These are phyloP conservation scores for Philhelius pedissequus DNA, from an alignment of 2,888 invertebrate genomes.

Conservation along the genomic window DNA sequence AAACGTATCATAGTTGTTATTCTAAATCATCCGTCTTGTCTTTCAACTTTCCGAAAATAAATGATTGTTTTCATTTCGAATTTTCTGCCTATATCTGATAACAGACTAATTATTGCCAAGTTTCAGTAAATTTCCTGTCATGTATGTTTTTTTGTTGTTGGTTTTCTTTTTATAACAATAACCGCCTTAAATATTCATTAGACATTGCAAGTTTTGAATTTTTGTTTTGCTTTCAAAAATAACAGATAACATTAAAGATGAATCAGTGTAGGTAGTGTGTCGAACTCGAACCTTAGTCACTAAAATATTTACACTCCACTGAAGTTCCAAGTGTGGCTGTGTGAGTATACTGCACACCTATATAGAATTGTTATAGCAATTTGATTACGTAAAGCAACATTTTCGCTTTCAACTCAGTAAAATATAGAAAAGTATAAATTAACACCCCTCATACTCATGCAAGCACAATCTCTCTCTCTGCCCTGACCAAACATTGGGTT, in stretches of 20 bases:
- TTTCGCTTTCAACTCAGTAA: not conserved
- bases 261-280: not conserved
- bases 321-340: not conserved
- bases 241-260: constrained; percentile 5
- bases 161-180: not conserved
- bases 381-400: not conserved
- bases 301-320: not conserved
- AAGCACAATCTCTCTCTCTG: not conserved
- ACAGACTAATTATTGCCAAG: not conserved
- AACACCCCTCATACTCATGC: not conserved
- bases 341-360: not conserved
- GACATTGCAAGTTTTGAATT: not conserved
- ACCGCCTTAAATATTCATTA: not conserved
- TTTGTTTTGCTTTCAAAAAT: not conserved
- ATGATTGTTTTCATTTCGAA: not conserved
- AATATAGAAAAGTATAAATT: not conserved
- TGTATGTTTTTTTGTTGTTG: not conserved
- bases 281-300: constrained; percentile 7
- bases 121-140: not conserved
- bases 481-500: constrained; percentile 5
- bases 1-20: not conserved
- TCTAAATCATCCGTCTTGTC: not conserved
- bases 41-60: not conserved
- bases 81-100: not conserved
- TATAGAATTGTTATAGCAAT: not conserved